Evolutionary conservation across 2,113 vertebrate species (phyloP).

Genomic region (Cygnus atratus): DNA sequence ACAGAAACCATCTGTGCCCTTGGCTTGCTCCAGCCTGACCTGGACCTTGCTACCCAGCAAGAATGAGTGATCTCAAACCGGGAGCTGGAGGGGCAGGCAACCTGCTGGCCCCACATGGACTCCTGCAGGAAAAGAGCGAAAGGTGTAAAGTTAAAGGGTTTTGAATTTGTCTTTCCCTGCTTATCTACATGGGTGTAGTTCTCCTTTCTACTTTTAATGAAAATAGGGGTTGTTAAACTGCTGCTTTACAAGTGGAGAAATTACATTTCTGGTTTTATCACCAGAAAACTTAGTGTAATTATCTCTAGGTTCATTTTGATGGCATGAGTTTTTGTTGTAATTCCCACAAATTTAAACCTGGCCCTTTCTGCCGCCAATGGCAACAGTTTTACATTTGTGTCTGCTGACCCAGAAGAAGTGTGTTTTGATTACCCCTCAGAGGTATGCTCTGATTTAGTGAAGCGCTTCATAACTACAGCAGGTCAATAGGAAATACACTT

Average conservation of each 20-base stretch:
- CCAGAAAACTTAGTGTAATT: slow-evolving; percentile 12
- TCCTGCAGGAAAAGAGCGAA: not conserved
- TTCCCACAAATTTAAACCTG: slow-evolving; percentile 35
- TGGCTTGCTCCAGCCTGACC: not conserved
- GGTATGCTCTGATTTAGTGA: slow-evolving; percentile 53
- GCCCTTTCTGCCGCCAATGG: not conserved
- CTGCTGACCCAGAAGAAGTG: slow-evolving; percentile 35
- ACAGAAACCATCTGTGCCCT: not conserved
- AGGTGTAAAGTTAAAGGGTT: not conserved
- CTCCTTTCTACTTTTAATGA: not conserved
- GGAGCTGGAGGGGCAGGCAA: not conserved
- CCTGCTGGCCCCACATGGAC: not conserved
- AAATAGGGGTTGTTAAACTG: not conserved
- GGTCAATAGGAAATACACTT: slow-evolving; percentile 59
- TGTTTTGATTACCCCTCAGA: slow-evolving; percentile 45
- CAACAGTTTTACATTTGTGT: slow-evolving; percentile 3
- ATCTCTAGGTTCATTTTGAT: not conserved
- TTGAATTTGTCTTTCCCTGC: not conserved
- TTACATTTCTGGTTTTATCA: slow-evolving; percentile 9
- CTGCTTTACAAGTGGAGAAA: not conserved
- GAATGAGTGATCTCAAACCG: not conserved
- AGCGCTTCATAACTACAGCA: slow-evolving; percentile 41
- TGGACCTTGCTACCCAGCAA: not conserved
- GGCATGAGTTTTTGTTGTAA: slow-evolving; percentile 31
- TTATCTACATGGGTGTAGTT: not conserved